Evolutionary conservation across 2,888 invertebrate species (phyloP), one percentile per base, ranked within the genome.

Genomic region (Drosophila recens): DNA sequence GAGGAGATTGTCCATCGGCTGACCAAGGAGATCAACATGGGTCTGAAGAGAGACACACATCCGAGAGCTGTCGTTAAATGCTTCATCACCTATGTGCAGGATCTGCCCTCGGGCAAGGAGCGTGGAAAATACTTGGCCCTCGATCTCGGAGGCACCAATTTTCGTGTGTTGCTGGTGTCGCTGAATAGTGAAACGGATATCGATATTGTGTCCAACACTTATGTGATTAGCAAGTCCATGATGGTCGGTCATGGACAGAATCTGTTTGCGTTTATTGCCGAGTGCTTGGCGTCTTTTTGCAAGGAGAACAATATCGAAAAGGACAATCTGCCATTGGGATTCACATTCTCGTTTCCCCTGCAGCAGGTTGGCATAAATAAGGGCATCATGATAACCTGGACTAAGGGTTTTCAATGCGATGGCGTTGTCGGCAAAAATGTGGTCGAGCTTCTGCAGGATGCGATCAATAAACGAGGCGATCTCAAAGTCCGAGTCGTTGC

Each of bases 111-210:
- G 93, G 98, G 98, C 87, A 95, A 96, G 95, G 98, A 98, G 93
- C 94, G 94, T 52, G 98, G 99, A 63, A 97, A 97, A 93, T 98
- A 97, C 92, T 93, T 99, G 91, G 99, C 99, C 0, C 94, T 99
- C 83, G 99, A 99, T 93, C 94, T 99, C 90, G 99, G 99, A 49
- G 99, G 99, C 38, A 98, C 98, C 23, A 98, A 99, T 93, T 99
- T 99, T 94, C 95, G 99, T 77, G 98, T 99, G 1, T 94, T 99
- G 64, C 94, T 98, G 64, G 97, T 99, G 90, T 95, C 96, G 77
- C 93, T 98, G 85, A 79, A 79, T 1, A 95, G 95, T 56, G 95
- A 95, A 46, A 95, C 94, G 58, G 95, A 95, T 78, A 97, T 97
- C 88, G 96, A 97, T 82, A 98, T 98, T 97, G 95, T 96, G 90